phyloP scores from a whole-genome alignment of 2,888 invertebrate genomes.

The Meganola albula region DNA sequence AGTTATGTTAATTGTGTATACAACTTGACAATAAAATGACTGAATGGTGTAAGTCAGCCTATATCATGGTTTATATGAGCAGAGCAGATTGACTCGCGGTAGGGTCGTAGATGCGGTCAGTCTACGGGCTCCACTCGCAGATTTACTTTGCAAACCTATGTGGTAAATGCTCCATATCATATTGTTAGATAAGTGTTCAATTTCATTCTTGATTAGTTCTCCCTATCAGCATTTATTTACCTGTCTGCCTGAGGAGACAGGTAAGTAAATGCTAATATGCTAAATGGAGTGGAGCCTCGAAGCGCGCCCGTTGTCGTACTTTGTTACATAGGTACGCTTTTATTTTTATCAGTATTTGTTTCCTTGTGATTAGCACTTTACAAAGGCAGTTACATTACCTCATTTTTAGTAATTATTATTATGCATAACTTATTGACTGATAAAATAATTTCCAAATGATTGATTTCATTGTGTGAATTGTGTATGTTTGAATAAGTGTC shows the following conservation, averaged over 20 bases:
- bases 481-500: constrained; percentile 61
- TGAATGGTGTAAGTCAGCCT: too few relatives aligned
- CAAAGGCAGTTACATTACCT: constrained; percentile 70
- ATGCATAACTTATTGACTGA: constrained; percentile 72
- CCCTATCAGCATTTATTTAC: constrained; percentile 16
- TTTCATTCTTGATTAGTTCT: constrained; percentile 16
- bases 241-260: too few relatives aligned
- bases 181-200: too few relatives aligned
- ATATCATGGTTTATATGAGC: too few relatives aligned
- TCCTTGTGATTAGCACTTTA: constrained; percentile 67
- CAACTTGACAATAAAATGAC: too few relatives aligned
- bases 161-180: too few relatives aligned
- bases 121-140: too few relatives aligned
- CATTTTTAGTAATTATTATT: constrained; percentile 66
- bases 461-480: constrained; percentile 70
- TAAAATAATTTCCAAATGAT: constrained; percentile 73
- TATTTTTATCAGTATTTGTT: constrained; percentile 70
- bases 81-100: too few relatives aligned
- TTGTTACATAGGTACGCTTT: constrained; percentile 45
- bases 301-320: constrained; percentile 30
- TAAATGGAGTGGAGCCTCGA: constrained; percentile 54
- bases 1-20: too few relatives aligned
- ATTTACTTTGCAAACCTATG: too few relatives aligned
- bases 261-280: too few relatives aligned
- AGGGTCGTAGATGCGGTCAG: too few relatives aligned